Percentiles rank a stretch among this genome's conserved stretches.
Conservation (phyloP, 2,113 vertebrate genomes). For the Pangasianodon gigas region DNA sequence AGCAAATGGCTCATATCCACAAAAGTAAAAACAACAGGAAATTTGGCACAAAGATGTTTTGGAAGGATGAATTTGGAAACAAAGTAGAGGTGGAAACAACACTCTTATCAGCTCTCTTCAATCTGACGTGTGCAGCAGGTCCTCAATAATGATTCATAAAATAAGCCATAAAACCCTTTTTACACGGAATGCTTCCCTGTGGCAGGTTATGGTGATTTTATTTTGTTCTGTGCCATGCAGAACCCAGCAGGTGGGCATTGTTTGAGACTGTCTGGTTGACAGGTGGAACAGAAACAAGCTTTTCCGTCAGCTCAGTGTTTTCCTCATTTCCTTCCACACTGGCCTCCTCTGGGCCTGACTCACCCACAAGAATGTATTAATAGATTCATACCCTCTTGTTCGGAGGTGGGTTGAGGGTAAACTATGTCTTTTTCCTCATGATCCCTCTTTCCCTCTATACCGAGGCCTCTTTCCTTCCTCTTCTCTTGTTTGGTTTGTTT, state of each 20-base stretch:
- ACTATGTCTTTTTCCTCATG: conserved; percentile 39
- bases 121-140: background rate
- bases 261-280: conserved; percentile 40
- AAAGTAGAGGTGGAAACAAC: conserved; percentile 31
- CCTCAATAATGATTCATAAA: background rate
- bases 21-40: conserved; percentile 37
- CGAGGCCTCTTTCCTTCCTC: conserved; percentile 61
- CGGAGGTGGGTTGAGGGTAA: conserved; percentile 38
- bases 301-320: conserved; percentile 34
- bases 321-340: conserved; percentile 30
- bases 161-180: background rate
- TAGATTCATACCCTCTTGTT: conserved; percentile 35
- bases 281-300: conserved; percentile 41
- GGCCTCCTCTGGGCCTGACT: conserved; percentile 14
- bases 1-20: conserved; percentile 5
- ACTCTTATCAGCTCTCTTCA: conserved; percentile 29
- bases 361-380: conserved; percentile 43
- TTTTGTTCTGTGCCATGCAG: conserved; percentile 4
- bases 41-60: conserved; percentile 41
- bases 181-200: background rate
- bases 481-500: conserved; percentile 56
- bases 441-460: conserved; percentile 41
- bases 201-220: conserved; percentile 15
- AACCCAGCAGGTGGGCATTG: conserved; percentile 49
- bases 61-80: conserved; percentile 27